These are phyloP conservation scores for Peromyscus polionotus DNA, from an alignment of 2,113 vertebrate genomes.

Conservation along the genomic window DNA sequence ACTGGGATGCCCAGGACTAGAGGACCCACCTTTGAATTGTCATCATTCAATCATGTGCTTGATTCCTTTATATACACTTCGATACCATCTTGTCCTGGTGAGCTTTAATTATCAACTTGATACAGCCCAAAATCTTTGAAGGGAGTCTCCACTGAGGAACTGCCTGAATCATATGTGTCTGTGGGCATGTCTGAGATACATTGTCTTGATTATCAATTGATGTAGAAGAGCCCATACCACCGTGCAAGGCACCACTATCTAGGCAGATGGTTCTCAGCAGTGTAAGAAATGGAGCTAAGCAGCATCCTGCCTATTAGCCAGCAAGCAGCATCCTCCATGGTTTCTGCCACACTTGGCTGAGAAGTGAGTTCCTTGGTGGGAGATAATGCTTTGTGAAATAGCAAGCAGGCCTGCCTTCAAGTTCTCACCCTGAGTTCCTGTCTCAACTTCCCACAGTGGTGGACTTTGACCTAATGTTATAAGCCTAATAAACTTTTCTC, in stretches of 20 bases:
- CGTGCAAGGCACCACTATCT: neutral
- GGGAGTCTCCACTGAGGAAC: neutral
- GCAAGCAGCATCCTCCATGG: neutral
- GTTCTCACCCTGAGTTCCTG: neutral
- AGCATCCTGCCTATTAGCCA: neutral
- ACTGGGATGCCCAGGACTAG: neutral
- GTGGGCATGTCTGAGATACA: neutral
- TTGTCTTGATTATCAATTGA: neutral
- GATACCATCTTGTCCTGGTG: neutral
- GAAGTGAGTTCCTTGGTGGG: neutral
- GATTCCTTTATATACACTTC: neutral
- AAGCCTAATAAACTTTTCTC: neutral
- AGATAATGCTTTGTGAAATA: neutral
- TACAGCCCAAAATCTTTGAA: neutral
- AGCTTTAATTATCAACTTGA: neutral
- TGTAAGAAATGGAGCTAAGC: neutral
- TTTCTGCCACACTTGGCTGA: accelerated
- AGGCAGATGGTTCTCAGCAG: neutral
- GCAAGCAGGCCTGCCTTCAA: neutral
- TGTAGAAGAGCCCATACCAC: neutral
- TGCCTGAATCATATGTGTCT: neutral
- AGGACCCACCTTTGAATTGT: neutral
- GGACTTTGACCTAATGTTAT: neutral
- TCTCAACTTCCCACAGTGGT: neutral
- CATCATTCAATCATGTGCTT: neutral